These are phyloP conservation scores for Diploptera punctata DNA, from an alignment of 2,888 invertebrate species.

Conservation along the genomic window DNA sequence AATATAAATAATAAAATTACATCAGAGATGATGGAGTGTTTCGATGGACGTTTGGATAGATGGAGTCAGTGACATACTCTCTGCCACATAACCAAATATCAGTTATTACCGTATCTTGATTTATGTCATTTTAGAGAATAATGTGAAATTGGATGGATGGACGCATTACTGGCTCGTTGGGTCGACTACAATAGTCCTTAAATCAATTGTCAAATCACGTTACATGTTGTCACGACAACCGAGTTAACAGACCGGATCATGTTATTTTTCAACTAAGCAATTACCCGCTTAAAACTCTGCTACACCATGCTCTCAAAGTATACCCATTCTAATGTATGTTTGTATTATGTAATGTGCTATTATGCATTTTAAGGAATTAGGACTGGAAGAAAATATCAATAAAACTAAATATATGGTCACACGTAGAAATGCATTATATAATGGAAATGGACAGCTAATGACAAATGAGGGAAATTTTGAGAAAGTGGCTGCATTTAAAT, in stretches of 20 bases:
- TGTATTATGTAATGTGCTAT: too few species aligned
- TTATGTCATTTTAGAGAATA: constrained; percentile 23
- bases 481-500: too few species aligned
- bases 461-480: too few species aligned
- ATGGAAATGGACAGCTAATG: too few species aligned
- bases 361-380: too few species aligned
- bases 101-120: constrained; percentile 23
- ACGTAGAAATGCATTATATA: too few species aligned
- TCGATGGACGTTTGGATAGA: background rate
- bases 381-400: too few species aligned
- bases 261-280: too few species aligned
- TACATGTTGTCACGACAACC: background rate
- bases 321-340: too few species aligned
- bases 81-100: constrained; percentile 2
- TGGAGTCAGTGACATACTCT: background rate
- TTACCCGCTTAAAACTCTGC: too few species aligned
- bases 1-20: constrained; percentile 19
- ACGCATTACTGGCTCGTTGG: background rate
- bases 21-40: background rate
- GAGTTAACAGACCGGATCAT: background rate
- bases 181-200: background rate
- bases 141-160: constrained; percentile 14
- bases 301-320: too few species aligned
- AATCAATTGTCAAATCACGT: constrained; percentile 20
- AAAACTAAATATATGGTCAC: too few species aligned